Percentiles rank a stretch among this genome's conserved stretches.
These are phyloP conservation scores for Ornithorhynchus anatinus DNA, from an alignment of 2,113 vertebrate species.

Conservation along the genomic window DNA sequence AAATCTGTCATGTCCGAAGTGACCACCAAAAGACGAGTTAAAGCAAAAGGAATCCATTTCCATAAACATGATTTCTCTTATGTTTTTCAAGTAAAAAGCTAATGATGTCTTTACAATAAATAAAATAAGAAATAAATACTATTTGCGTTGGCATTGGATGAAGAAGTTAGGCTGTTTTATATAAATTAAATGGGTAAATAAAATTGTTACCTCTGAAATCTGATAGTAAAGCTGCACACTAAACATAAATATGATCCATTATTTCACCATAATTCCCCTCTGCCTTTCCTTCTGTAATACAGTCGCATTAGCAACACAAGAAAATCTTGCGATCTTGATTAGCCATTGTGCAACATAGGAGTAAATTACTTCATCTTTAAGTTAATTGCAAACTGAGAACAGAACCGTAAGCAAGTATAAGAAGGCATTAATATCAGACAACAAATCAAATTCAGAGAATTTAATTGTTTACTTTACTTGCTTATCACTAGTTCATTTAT, in stretches of 20 bases:
- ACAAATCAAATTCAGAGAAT: slow-evolving; percentile 36
- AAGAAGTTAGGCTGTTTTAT: not conserved
- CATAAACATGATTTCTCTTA: too few species aligned
- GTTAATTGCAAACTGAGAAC: not conserved
- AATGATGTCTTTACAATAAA: too few species aligned
- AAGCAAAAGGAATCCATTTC: too few species aligned
- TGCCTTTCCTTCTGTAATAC: not conserved
- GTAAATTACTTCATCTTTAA: not conserved
- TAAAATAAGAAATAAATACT: not conserved
- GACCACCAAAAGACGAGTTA: too few species aligned
- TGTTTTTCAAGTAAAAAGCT: too few species aligned
- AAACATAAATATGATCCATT: not conserved
- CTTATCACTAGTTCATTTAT: too few species aligned
- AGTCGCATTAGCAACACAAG: slow-evolving; percentile 1
- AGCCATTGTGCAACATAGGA: slow-evolving; percentile 12
- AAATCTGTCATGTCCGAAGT: too few species aligned
- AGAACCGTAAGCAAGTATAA: slow-evolving; percentile 32
- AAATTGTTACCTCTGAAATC: not conserved
- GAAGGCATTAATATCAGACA: slow-evolving; percentile 46
- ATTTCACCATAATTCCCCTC: not conserved
- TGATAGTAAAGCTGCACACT: not conserved
- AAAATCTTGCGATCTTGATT: not conserved
- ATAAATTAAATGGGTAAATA: not conserved
- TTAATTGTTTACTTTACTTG: too few species aligned
- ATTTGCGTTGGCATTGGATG: not conserved